phyloP scores from a whole-genome alignment of 2,797 vertebrate species.

The Phylloscopus collybita region DNA sequence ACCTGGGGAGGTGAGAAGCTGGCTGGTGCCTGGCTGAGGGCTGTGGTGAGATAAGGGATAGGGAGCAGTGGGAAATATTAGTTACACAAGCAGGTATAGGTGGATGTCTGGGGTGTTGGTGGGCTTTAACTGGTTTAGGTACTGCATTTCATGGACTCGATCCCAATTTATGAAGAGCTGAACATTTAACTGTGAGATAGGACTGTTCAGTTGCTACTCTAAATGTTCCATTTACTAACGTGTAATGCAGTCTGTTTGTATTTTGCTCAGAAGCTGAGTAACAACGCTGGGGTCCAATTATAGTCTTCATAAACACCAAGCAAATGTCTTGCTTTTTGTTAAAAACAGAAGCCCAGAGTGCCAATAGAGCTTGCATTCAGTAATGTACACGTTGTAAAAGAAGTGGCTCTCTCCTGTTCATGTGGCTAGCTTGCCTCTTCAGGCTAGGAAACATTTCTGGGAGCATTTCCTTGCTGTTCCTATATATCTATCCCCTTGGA shows the following conservation, averaged over 20 bases:
- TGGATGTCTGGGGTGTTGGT: neutral
- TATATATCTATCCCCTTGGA: neutral
- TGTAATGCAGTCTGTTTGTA: accelerated
- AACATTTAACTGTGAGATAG: neutral
- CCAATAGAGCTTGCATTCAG: neutral
- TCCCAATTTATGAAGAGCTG: neutral
- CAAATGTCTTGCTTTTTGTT: neutral
- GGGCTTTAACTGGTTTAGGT: neutral
- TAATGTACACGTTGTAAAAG: accelerated
- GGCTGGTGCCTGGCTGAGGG: neutral
- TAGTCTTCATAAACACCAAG: accelerated
- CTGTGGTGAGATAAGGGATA: too few species aligned
- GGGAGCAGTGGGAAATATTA: neutral
- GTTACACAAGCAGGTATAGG: accelerated
- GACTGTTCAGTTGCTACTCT: neutral
- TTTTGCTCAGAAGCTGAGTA: neutral
- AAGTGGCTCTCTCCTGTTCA: neutral
- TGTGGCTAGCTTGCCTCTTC: neutral
- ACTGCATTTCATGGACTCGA: neutral
- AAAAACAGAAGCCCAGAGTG: neutral
- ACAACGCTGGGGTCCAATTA: neutral
- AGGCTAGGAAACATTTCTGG: neutral
- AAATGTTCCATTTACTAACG: neutral
- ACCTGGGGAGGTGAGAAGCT: neutral
- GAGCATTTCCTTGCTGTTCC: neutral